These are phyloP conservation scores for Sardina pilchardus DNA, from an alignment of 2,113 vertebrate species.

Conservation along the genomic window DNA sequence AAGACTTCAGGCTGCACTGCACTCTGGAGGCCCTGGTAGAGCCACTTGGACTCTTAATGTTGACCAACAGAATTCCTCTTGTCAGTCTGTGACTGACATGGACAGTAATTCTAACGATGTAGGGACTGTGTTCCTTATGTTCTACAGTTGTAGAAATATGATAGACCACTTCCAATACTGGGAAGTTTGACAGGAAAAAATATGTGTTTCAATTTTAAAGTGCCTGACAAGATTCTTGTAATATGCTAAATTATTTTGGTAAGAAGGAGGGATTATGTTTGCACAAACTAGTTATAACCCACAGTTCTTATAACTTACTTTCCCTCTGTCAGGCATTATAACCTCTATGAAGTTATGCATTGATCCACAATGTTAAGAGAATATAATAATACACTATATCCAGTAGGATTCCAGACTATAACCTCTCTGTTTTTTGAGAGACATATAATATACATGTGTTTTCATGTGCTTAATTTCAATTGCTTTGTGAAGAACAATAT, in stretches of 20 bases:
- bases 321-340: too few species aligned
- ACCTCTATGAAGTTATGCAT: background rate
- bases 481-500: conserved; percentile 17
- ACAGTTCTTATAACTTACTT: too few species aligned
- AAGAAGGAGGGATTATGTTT: background rate
- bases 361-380: background rate
- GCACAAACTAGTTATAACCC: too few species aligned
- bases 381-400: background rate
- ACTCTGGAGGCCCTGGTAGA: conserved; percentile 76
- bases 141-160: conserved; percentile 5
- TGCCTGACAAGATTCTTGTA: too few species aligned
- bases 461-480: background rate
- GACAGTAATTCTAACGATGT: conserved; percentile 57
- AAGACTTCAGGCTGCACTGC: conserved; percentile 31
- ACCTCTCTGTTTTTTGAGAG: background rate
- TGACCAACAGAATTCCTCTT: conserved; percentile 39
- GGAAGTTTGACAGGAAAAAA: too few species aligned
- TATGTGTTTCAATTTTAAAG: background rate
- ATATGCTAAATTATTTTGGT: background rate
- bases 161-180: too few species aligned
- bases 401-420: background rate
- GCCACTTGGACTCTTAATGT: conserved; percentile 3
- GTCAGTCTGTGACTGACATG: conserved; percentile 60
- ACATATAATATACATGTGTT: background rate
- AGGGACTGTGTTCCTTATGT: conserved; percentile 49